Evolutionary conservation across 2,113 vertebrate genomes (phyloP).

Genomic region (Perca schrenkii): DNA sequence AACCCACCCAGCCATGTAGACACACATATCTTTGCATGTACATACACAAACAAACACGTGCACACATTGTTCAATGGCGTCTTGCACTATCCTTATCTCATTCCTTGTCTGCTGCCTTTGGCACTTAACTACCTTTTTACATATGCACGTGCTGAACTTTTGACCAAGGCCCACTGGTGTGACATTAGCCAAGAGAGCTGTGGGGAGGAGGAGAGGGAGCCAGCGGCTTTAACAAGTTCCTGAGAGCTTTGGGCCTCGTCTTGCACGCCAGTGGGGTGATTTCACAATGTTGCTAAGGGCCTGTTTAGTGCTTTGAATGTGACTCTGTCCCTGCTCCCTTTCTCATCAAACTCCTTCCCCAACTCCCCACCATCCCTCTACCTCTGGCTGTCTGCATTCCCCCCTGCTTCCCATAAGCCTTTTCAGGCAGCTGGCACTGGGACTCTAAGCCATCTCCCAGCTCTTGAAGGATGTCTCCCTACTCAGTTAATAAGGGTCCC

Average conservation of each 20-base stretch:
- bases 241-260: conserved; percentile 91
- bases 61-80: conserved; percentile 66
- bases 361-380: conserved; percentile 34
- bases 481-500: conserved; percentile 93
- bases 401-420: conserved; percentile 34
- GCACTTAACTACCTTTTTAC: conserved; percentile 92
- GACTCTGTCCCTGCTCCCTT: conserved; percentile 67
- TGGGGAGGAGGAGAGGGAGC: conserved; percentile 81
- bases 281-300: conserved; percentile 81
- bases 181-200: conserved; percentile 87
- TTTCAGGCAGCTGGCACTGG: conserved; percentile 86
- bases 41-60: conserved; percentile 1
- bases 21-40: conserved; percentile 3
- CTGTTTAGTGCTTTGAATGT: conserved; percentile 74
- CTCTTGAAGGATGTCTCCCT: conserved; percentile 95
- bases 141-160: conserved; percentile 96
- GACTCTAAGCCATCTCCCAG: conserved; percentile 88
- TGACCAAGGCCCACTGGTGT: conserved; percentile 93
- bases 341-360: conserved; percentile 56
- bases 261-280: conserved; percentile 90
- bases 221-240: conserved; percentile 96
- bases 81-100: conserved; percentile 86
- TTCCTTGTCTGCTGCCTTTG: conserved; percentile 90
- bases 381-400: conserved; percentile 39
- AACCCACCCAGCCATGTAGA: neutral